Base-by-base conservation (phyloP, 2,888 invertebrate genomes). In the Sylvicola fuscatus region DNA sequence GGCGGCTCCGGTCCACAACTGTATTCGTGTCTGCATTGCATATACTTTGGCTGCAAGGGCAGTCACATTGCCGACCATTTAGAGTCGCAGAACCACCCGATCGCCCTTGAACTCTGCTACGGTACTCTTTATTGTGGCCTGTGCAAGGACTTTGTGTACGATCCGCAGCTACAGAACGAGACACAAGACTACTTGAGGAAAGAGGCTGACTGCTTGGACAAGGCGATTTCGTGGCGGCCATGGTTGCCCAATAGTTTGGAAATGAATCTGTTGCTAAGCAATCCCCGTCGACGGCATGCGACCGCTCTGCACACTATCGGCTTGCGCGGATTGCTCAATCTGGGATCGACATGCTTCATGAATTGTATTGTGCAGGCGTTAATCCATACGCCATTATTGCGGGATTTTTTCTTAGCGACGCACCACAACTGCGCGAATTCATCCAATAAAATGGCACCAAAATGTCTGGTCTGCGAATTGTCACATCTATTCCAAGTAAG, bases 291-390 rank as follows among this genome's bases (percentile, higher is more conserved):
- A 38, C 69, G 86, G 35, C 66, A 79, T 44, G 77, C 89, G 41
- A 70, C 79, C 41, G 74, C 81, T 36, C 76, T 80, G 50, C 79
- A 84, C 37, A 81, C 82, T 26, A 79, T 89, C 41, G 89, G 97
- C 28, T 64, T 98, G 39, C 68, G 97, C 37, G 97, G 97, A 1
- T 63, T 98, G 38, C 77, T 93, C 49, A 98, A 98, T 61, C 65
- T 98, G 42, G 97, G 97, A 27, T 83, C 90, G 45, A 97, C 97
- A 3, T 98, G 97, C 61, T 98, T 93, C 55, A 92, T 98, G 89
- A 97, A 93, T 60, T 92, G 92, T 52, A 92, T 97, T 47, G 80
- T 97, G 8, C 89, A 90, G 66, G 86, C 90, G 1, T 58, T 98
- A 45, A 89, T 90, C 45, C 95, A 97, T 56, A 95, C 93, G 3